phyloP scores from a whole-genome alignment of 2,888 invertebrate genomes.

The Leptopilina myrica region DNA sequence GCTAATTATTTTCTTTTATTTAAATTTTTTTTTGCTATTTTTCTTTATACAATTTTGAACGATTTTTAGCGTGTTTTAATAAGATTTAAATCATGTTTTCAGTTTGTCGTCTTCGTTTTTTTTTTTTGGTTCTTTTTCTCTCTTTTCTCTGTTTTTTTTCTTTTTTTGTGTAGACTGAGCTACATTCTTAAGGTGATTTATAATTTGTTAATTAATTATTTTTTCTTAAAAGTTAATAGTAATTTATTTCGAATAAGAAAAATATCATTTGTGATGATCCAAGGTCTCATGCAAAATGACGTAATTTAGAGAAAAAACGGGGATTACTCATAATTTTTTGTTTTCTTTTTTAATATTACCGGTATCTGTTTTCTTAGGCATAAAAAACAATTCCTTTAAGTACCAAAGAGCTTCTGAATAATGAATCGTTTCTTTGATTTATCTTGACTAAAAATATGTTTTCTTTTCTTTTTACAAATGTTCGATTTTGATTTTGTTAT shows the following conservation, averaged over 20 bases:
- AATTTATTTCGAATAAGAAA: background rate
- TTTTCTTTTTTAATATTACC: background rate
- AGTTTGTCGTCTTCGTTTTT: background rate
- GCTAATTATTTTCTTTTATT: background rate
- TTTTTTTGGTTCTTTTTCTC: no score
- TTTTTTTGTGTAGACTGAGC: background rate
- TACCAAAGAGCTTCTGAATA: background rate
- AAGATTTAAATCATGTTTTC: background rate
- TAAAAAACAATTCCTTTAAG: conserved; percentile 9
- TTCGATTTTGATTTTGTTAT: no score
- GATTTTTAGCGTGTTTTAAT: background rate
- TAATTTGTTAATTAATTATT: background rate
- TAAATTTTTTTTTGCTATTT: background rate
- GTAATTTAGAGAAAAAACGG: conserved; percentile 1
- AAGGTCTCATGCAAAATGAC: background rate
- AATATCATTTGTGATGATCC: background rate
- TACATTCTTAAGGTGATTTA: background rate
- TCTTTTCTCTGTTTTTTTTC: background rate
- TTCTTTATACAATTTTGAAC: background rate
- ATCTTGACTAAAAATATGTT: no score
- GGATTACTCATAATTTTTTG: background rate
- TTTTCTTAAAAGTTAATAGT: background rate
- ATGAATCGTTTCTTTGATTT: no score
- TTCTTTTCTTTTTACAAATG: no score
- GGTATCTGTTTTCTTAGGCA: background rate